phyloP scores from a whole-genome alignment of 2,888 invertebrate genomes.

The Scrobipalpa costella region DNA sequence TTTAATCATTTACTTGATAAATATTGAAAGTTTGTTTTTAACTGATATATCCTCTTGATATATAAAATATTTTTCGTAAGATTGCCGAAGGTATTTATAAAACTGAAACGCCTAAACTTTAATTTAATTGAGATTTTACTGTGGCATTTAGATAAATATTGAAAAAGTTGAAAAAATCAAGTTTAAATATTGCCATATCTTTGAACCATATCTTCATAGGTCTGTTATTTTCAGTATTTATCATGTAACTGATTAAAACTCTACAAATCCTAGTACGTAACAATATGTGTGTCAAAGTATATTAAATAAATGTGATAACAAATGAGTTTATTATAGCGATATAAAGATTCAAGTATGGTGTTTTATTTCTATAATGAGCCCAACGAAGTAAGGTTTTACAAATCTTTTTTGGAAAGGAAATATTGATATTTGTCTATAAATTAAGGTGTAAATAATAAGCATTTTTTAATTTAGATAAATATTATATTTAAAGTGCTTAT shows the following conservation, averaged over 20 bases:
- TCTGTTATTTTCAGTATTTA: conserved; percentile 46
- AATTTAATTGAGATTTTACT: background rate
- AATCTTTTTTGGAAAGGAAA: background rate
- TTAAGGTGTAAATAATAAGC: too few species aligned
- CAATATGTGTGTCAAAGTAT: conserved; percentile 76
- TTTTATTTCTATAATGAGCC: conserved; percentile 1
- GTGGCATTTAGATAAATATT: background rate
- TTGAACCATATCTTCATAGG: conserved; percentile 5
- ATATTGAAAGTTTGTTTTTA: conserved; percentile 41
- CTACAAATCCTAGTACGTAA: conserved; percentile 74
- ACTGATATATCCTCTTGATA: background rate
- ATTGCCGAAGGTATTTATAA: background rate
- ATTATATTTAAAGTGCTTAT: background rate
- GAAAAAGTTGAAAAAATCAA: background rate
- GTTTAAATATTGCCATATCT: background rate
- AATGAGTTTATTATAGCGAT: conserved; percentile 79
- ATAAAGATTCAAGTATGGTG: conserved; percentile 50
- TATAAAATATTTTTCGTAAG: background rate
- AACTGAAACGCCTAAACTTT: background rate
- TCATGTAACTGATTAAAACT: conserved; percentile 56
- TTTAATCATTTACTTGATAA: conserved; percentile 51
- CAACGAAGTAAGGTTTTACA: background rate
- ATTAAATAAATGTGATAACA: conserved; percentile 81
- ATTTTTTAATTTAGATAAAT: background rate
- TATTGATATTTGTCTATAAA: background rate